Evolutionary conservation across 2,888 invertebrate species (phyloP), one percentile per base, ranked within the genome.

Genomic region (Carabus problematicus): DNA sequence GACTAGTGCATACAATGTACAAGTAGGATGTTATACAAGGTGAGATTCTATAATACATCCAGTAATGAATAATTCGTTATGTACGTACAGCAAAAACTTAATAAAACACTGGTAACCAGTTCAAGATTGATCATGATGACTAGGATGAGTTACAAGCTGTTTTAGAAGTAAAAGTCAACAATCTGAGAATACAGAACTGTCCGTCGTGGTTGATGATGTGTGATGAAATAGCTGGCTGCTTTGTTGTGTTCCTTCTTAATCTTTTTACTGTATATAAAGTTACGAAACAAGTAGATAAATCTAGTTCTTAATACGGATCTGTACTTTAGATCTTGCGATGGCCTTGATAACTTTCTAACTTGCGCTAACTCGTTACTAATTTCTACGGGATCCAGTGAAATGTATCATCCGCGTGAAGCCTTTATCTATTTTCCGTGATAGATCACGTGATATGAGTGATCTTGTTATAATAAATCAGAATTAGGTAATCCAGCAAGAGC

Each of bases 371-470:
- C 64, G 16, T n/a, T n/a, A 43, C 42, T 64, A 54, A 64, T 64
- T 64, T 52, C 55, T 29, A 52, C 49, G 62, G 16, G 14, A 49
- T 52, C 52, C 54, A 62, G 39, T 64, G 64, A 64, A 64, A 64
- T 64, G 64, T 64, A 64, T 54, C 55, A 55, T 61, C 54, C 55
- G 55, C 45, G 54, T 64, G 64, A 64, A 55, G 64, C 54, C 56
- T 54, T 63, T 63, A 63, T 63, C 63, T 63, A 63, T 63, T 64
- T 64, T 64, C 64, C 64, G 64, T 64, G 56, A 64, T 64, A 64
- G 64, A 64, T 42, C 19, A 9, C 52, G 9, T 4, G 29, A 29
- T 29, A 6, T 18, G 16, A 16, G 52, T 18, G 52, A 52, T 52
- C 14, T 45, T 45, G 14, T 45, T 45, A 14, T 45, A 9, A 11